A percentile compares a stretch with the other conserved stretches of the same genome.
phyloP scores from a whole-genome alignment of 2,113 vertebrate genomes.

The Leucoraja erinaceus region DNA sequence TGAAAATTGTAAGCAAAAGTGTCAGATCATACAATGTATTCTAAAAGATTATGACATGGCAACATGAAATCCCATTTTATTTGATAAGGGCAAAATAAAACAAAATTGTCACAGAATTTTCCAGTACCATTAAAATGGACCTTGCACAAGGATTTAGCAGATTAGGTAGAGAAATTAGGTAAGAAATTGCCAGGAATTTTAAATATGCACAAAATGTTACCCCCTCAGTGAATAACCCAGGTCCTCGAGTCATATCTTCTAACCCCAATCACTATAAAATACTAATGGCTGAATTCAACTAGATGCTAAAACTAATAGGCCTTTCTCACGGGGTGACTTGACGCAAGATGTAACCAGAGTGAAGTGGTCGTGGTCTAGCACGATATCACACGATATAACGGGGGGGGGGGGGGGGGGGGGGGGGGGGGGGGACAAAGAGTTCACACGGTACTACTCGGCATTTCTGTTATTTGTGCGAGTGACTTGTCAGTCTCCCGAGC shows the following conservation, averaged over 20 bases:
- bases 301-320: background rate
- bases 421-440: too few relatives aligned
- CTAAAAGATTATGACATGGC: background rate
- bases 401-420: too few relatives aligned
- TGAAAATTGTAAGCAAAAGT: background rate
- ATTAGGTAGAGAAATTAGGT: background rate
- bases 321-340: too few relatives aligned
- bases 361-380: too few relatives aligned
- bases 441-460: too few relatives aligned
- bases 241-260: background rate
- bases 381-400: too few relatives aligned
- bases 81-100: background rate
- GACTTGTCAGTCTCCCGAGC: too few relatives aligned
- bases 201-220: background rate
- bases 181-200: background rate
- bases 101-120: background rate
- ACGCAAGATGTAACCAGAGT: too few relatives aligned
- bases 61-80: background rate
- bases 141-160: background rate
- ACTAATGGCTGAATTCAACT: background rate
- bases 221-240: background rate
- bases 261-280: background rate
- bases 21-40: background rate
- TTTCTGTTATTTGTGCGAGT: too few relatives aligned
- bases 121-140: background rate